phyloP scores from a whole-genome alignment of 1,140 invertebrate species.

The Teleopsis dalmanni region DNA sequence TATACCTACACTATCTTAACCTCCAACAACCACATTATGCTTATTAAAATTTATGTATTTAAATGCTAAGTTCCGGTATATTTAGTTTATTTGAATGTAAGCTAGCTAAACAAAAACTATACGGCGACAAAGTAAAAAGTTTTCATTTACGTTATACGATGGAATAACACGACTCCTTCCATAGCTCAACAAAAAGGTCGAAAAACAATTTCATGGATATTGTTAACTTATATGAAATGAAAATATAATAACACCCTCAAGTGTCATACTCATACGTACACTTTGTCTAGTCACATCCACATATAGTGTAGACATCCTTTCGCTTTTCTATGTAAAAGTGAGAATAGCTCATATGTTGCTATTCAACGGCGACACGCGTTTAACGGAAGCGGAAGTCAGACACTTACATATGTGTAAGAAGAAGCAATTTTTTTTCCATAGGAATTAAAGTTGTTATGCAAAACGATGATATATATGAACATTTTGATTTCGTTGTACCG shows the following conservation, averaged over 20 bases:
- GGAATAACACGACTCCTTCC: conserved; percentile 1
- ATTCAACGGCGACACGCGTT: conserved; percentile 30
- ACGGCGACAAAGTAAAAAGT: background rate
- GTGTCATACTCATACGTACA: conserved; percentile 3
- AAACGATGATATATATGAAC: too few relatives aligned
- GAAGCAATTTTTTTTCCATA: too few relatives aligned
- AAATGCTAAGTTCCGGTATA: conserved; percentile 37
- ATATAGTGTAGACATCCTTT: too few relatives aligned
- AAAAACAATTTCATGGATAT: conserved; percentile 43
- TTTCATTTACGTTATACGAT: background rate
- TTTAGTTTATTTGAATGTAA: background rate
- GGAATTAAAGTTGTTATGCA: too few relatives aligned
- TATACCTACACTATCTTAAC: too few relatives aligned
- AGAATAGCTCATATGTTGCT: too few relatives aligned
- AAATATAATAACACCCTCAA: conserved; percentile 36
- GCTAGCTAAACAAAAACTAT: background rate
- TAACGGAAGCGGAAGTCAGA: conserved; percentile 42
- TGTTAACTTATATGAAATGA: conserved; percentile 42
- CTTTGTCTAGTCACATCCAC: conserved; percentile 13
- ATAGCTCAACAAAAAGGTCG: background rate
- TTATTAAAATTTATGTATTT: conserved; percentile 44
- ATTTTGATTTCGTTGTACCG: too few relatives aligned
- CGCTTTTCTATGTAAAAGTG: too few relatives aligned
- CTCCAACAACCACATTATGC: conserved; percentile 9
- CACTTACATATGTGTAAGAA: too few relatives aligned